Percentiles rank a stretch among this genome's conserved stretches.
phyloP scores from a whole-genome alignment of 2,888 invertebrate genomes.

The Neoitamus cyanurus region DNA sequence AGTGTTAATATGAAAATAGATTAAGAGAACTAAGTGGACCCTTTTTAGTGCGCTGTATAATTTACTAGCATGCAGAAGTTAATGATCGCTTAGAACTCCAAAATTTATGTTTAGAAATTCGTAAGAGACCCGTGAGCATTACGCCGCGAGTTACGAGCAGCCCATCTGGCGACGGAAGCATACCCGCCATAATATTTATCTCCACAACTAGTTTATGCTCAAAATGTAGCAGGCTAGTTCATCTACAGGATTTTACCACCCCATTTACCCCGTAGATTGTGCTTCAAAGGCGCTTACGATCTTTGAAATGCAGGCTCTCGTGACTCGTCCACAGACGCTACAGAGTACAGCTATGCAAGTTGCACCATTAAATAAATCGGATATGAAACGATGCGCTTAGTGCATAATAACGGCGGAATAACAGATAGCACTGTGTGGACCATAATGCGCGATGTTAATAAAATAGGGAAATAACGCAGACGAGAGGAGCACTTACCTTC shows the following conservation, averaged over 20 bases:
- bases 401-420: background rate
- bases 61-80: background rate
- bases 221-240: background rate
- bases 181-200: background rate
- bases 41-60: background rate
- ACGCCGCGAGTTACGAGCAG: background rate
- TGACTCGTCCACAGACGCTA: background rate
- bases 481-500: constrained; percentile 56
- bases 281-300: background rate
- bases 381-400: background rate
- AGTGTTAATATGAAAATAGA: background rate
- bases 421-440: background rate
- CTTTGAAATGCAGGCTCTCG: background rate
- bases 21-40: background rate
- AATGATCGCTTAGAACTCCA: background rate
- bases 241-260: background rate
- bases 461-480: background rate
- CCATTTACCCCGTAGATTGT: background rate
- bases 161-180: background rate
- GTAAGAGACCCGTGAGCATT: background rate
- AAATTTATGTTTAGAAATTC: background rate
- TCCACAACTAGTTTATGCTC: background rate
- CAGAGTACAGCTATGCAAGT: background rate
- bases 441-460: background rate
- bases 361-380: background rate